Conservation (phyloP, 2,888 invertebrate genomes). For the Alsophila aescularia region DNA sequence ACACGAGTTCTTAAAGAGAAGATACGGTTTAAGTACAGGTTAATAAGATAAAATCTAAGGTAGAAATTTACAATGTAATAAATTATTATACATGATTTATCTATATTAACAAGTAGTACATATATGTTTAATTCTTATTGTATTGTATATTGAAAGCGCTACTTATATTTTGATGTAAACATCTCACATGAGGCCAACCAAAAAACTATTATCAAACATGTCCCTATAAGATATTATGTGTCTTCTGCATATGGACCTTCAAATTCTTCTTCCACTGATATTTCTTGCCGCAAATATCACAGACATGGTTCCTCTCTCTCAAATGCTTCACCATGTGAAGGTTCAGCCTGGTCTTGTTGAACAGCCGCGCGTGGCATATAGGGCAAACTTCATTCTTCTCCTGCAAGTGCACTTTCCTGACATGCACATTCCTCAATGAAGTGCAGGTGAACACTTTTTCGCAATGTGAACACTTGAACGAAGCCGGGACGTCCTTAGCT, state of each 20-base stretch:
- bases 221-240: conserved; percentile 30
- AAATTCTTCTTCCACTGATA: conserved; percentile 77
- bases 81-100: too few relatives aligned
- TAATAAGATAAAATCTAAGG: too few relatives aligned
- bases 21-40: too few relatives aligned
- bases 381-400: conserved; percentile 57
- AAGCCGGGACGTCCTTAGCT: conserved; percentile 36
- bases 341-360: conserved; percentile 51
- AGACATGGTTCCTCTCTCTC: conserved; percentile 74
- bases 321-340: conserved; percentile 75
- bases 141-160: too few relatives aligned
- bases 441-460: conserved; percentile 51
- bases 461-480: conserved; percentile 54
- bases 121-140: too few relatives aligned
- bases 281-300: conserved; percentile 80
- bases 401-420: conserved; percentile 53
- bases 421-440: conserved; percentile 54
- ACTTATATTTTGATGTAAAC: too few relatives aligned
- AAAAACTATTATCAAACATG: background rate
- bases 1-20: too few relatives aligned
- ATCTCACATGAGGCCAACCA: background rate
- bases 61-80: too few relatives aligned
- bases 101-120: too few relatives aligned
- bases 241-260: conserved; percentile 67
- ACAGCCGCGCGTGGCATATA: conserved; percentile 56